phyloP scores from a whole-genome alignment of 2,888 invertebrate species.

The Eupithecia dodoneata region DNA sequence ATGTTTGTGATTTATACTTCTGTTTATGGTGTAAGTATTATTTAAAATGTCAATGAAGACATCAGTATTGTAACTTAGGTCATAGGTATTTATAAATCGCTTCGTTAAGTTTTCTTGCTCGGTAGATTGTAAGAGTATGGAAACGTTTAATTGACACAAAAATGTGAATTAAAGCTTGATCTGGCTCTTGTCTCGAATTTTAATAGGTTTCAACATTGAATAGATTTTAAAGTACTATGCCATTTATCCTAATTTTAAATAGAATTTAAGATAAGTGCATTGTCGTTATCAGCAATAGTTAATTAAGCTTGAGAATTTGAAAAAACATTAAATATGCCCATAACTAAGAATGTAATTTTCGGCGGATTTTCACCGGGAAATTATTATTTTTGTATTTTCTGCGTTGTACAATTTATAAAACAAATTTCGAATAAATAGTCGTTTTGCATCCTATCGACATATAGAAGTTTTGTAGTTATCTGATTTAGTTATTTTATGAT shows the following conservation, averaged over 20 bases:
- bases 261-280: conserved; percentile 31
- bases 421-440: too few species aligned
- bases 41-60: conserved; percentile 63
- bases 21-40: conserved; percentile 64
- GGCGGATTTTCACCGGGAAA: not conserved
- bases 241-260: conserved; percentile 33
- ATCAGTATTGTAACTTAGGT: conserved; percentile 73
- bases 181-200: conserved; percentile 33
- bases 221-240: conserved; percentile 30
- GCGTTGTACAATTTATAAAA: not conserved
- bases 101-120: conserved; percentile 37
- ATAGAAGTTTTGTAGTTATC: too few species aligned
- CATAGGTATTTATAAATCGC: conserved; percentile 65
- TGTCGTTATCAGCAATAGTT: conserved; percentile 24
- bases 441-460: too few species aligned
- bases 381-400: not conserved
- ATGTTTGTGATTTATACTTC: conserved; percentile 65
- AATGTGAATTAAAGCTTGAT: conserved; percentile 24
- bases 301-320: conserved; percentile 9
- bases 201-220: conserved; percentile 1
- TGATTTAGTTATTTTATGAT: too few species aligned
- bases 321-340: not conserved
- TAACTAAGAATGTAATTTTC: not conserved
- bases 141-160: conserved; percentile 15
- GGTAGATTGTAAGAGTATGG: conserved; percentile 20